Base-by-base conservation (phyloP, 2,888 invertebrate genomes). In the Pycnomerus fuliginosus region DNA sequence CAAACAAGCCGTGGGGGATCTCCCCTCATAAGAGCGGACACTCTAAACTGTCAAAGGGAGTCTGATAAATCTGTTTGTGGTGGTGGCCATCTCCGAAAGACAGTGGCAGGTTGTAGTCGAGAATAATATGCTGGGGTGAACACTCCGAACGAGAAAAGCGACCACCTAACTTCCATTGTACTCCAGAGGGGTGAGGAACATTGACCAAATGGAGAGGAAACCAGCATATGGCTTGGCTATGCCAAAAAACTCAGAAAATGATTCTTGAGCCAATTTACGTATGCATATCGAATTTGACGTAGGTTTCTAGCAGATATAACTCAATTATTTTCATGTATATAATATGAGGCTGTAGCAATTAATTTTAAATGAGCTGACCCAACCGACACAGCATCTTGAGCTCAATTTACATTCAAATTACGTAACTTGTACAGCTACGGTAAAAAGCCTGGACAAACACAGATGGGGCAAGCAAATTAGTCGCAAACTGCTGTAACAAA, bases 11-110 rank as follows among this genome's bases (percentile, higher is more conserved):
- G 51, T 56, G 62, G 64, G 66, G 63, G 50, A 50, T 59, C 57
- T 55, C 60, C 60, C 61, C 62, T 25, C 35, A 30, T 60, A 53
- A 52, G 46, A 58, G 58, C 60, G 65, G 62, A 65, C 65, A 65
- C 67, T 68, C 61, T 56, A 55, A 59, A 61, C 67, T 69, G 69
- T 69, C 69, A 67, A 60, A 64, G 69, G 69, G 69, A 56, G 60
- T 58, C 66, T 70, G 70, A 71, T 70, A 70, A 71, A 70, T 72
- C 69, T 70, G 69, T 70, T 70, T 67, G 69, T 55, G 67, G 68
- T 67, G 64, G 67, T 65, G 66, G 65, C 62, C 65, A 61, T 64
- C 65, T 61, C 48, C 55, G 61, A 64, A 57, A 64, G 60, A 56
- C 58, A 52, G 46, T 62, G 61, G 64, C 65, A 64, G 66, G 64